phyloP scores from a whole-genome alignment of 2,888 invertebrate genomes.

The Leucozona laternaria region DNA sequence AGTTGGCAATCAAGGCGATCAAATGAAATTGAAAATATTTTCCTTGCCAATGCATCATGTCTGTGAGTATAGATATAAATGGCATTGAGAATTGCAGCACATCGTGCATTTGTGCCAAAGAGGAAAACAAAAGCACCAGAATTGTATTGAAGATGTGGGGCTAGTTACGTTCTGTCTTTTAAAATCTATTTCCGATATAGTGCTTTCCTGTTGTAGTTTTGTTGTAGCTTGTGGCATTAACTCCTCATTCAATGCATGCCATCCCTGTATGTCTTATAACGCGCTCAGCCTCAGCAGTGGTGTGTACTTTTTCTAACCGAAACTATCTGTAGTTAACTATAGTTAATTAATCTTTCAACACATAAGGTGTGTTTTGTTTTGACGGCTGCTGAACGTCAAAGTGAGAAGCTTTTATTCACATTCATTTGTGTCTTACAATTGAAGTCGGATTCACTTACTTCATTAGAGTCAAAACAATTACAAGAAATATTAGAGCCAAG shows the following conservation, averaged over 20 bases:
- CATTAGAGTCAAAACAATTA: too few species aligned
- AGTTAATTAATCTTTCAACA: too few species aligned
- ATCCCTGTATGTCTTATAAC: constrained; percentile 28
- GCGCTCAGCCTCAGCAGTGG: too few species aligned
- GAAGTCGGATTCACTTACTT: too few species aligned
- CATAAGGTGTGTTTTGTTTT: too few species aligned
- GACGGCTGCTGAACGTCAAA: too few species aligned
- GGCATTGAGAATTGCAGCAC: background rate
- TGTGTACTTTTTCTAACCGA: too few species aligned
- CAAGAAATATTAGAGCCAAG: too few species aligned
- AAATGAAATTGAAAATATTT: constrained; percentile 48
- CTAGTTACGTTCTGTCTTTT: background rate
- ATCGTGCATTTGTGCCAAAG: constrained; percentile 19
- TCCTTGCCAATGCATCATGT: constrained; percentile 39
- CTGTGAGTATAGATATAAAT: background rate
- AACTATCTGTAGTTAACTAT: too few species aligned
- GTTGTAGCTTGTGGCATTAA: background rate
- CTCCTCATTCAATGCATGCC: background rate
- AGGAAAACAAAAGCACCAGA: constrained; percentile 1
- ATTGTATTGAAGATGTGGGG: background rate
- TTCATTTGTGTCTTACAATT: too few species aligned
- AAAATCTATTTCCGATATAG: constrained; percentile 23
- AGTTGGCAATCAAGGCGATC: constrained; percentile 35
- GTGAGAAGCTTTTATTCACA: too few species aligned
- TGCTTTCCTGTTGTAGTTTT: background rate